Conservation (phyloP, 2,113 vertebrate genomes). For the Choloepus hoffmanni region DNA sequence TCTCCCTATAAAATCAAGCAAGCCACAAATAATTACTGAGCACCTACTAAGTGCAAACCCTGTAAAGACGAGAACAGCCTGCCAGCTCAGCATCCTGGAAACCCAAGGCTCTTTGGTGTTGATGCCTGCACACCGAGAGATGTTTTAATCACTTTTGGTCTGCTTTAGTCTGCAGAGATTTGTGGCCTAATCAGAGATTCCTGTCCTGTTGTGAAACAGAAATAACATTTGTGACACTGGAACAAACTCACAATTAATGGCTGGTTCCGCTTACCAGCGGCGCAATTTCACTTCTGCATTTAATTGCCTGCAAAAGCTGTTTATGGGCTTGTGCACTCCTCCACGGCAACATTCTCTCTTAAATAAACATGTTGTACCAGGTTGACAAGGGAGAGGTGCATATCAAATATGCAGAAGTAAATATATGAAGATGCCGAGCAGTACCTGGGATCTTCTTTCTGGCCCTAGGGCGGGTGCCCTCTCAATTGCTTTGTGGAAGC, state of each 20-base stretch:
- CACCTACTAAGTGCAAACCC: neutral
- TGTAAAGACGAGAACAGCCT: neutral
- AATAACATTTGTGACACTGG: slow-evolving; percentile 82
- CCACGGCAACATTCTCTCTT: slow-evolving; percentile 82
- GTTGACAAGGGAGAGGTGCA: slow-evolving; percentile 78
- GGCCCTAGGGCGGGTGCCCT: neutral
- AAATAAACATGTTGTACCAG: slow-evolving; percentile 84
- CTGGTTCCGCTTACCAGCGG: slow-evolving; percentile 75
- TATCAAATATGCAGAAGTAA: slow-evolving; percentile 77
- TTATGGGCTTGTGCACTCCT: slow-evolving; percentile 80
- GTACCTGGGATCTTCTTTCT: neutral
- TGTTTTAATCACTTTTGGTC: slow-evolving; percentile 14
- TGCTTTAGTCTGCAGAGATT: slow-evolving; percentile 69
- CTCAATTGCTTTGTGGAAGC: neutral
- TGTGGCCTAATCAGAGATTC: slow-evolving; percentile 77
- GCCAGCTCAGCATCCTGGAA: neutral
- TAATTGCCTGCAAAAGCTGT: slow-evolving; percentile 83
- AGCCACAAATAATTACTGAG: neutral
- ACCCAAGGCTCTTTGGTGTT: neutral
- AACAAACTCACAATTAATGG: slow-evolving; percentile 80
- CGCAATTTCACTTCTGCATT: slow-evolving; percentile 78
- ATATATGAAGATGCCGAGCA: slow-evolving; percentile 62
- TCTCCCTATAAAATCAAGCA: slow-evolving; percentile 30
- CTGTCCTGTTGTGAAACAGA: slow-evolving; percentile 80
- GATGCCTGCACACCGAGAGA: neutral